Evolutionary conservation across 2,113 vertebrate species (phyloP), one percentile per base, ranked within the genome.

Genomic region (Patagioenas fasciata): DNA sequence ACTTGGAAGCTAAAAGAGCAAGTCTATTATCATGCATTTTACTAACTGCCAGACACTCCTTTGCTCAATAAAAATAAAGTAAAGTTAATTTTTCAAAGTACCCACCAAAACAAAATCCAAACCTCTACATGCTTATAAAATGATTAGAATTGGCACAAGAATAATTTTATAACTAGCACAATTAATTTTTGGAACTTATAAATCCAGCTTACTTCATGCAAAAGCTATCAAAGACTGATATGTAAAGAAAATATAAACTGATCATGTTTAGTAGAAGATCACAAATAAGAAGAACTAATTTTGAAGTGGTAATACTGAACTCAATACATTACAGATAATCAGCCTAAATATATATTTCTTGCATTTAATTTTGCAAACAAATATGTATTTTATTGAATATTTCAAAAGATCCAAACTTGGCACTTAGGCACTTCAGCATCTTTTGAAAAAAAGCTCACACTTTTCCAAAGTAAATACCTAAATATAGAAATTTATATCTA

Each of bases 41-140:
- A n/a, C 69, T 79, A 74, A 86, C 81, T 94, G 80, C 69, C 57
- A 69, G 57, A 48, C n/a, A 56, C 16, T 42, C 28, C 16, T 91
- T 75, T 75, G 25, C 75, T 93, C 67, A 90, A 88, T 86, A 93
- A 94, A 81, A 93, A 75, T 71, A 83, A 18, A 13, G 57, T 29
- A 28, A 38, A 79, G 36, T 64, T 54, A 58, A 87, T 93, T 93
- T 89, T 89, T 85, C 48, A 83, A 89, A 80, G 69, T 74, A 74
- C 34, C 2, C 4, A 1, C 36, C 32, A 92, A 91, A 87, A 91
- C 40, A 88, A 88, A 90, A 57, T 3, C 13, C 13, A 31, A 85
- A 95, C 44, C 14, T 66, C 32, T 42, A 88, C 61, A 71, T 36
- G 61, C 23, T 54, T 69, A 40, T 42, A 65, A 48, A 90, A 82